These are phyloP conservation scores for Kryptolebias marmoratus DNA, from an alignment of 2,113 vertebrate species.

Conservation along the genomic window DNA sequence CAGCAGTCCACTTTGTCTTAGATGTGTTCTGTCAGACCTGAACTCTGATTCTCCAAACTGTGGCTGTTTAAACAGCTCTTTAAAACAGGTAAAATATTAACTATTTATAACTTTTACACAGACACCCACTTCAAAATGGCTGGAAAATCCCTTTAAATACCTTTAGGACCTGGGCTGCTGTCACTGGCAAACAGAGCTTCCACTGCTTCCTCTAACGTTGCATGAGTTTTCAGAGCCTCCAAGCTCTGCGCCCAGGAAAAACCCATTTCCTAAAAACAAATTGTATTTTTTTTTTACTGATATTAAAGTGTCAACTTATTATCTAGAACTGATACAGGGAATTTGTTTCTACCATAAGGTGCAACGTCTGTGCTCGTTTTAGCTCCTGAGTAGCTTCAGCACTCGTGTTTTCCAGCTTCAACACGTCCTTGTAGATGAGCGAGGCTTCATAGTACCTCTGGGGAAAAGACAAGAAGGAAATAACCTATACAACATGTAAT, in stretches of 20 bases:
- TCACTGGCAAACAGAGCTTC: constrained; percentile 64
- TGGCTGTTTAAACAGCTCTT: too few relatives aligned
- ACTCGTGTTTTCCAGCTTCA: constrained; percentile 62
- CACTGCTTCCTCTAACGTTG: constrained; percentile 71
- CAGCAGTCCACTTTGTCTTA: too few relatives aligned
- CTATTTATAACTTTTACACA: too few relatives aligned
- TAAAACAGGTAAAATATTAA: too few relatives aligned
- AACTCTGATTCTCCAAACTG: too few relatives aligned
- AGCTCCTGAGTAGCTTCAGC: constrained; percentile 79
- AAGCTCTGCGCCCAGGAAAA: constrained; percentile 74
- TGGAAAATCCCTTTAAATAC: constrained; percentile 13
- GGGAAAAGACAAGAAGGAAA: neutral
- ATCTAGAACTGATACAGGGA: too few relatives aligned
- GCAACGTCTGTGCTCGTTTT: constrained; percentile 76
- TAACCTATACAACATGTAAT: neutral
- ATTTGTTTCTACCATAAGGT: constrained; percentile 68
- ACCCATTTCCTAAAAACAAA: constrained; percentile 76
- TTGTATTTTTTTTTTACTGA: neutral
- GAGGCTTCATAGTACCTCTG: constrained; percentile 84
- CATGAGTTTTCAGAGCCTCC: constrained; percentile 72
- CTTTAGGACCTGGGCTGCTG: neutral
- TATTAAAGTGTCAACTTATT: neutral
- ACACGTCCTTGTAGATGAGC: constrained; percentile 78
- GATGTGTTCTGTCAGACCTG: too few relatives aligned
- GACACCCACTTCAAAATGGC: too few relatives aligned